Evolutionary conservation across 2,113 vertebrate species (phyloP), one percentile per base, ranked within the genome.

Genomic region (Jaculus jaculus): DNA sequence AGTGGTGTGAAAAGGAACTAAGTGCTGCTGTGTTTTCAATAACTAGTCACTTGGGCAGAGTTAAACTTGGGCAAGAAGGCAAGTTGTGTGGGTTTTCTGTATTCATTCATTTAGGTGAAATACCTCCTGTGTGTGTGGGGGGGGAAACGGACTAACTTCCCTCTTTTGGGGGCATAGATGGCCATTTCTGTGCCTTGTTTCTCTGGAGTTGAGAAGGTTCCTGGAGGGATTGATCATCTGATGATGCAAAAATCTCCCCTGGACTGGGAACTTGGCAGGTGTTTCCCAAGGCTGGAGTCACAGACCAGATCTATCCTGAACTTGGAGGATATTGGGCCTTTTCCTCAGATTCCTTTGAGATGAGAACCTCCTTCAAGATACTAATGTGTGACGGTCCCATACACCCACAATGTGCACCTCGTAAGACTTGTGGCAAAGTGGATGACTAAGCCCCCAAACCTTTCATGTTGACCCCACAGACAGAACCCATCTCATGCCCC

Each of bases 1-100:
- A 96, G 95, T 92, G 96, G 95, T 61, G 0, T 37, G 90, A 24
- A 91, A 39, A 89, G 42, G 93, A 92, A 97, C 84, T 92, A 47
- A 73, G n/a, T 54, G 26, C 37, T 68, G 28, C 65, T 85, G 4
- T 47, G 17, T 78, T 93, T 93, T 90, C 34, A 39, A 39, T 63
- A 73, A 66, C n/a, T 18, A 17, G 30, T 72, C 74, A 15, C 73
- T 84, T 65, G 68, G 69, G 54, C 24, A 16, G 54, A 95, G 83
- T 83, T 85, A 84, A 80, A 89, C 18, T 85, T 77, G 34, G 81
- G 69, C 68, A 92, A 78, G n/a, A 51, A 75, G 71, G 30, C 77
- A 74, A 87, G 7, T 82, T 75, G 9, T 32, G 0, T 37, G 63
- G 5, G 28, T 20, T 89, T 87, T 95, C 71, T 89, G 2, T 74